Evolutionary conservation across 2,113 vertebrate genomes (phyloP).

Genomic region (Echinops telfairi): DNA sequence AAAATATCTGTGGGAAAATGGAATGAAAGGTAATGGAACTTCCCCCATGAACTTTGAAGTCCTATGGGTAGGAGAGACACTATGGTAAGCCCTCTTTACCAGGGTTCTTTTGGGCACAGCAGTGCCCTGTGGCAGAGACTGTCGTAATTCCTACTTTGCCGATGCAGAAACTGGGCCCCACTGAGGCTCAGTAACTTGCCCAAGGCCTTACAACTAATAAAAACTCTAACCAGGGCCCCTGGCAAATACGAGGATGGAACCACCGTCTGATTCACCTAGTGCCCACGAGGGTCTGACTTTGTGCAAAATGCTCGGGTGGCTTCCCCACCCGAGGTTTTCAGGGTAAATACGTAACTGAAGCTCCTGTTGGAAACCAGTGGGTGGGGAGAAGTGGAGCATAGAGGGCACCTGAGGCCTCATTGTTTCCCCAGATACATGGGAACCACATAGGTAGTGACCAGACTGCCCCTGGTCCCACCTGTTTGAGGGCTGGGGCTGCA

Average conservation of each 20-base stretch:
- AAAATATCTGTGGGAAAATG: too few relatives aligned
- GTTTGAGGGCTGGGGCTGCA: background rate
- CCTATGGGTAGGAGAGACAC: background rate
- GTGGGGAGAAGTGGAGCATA: background rate
- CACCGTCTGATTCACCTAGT: background rate
- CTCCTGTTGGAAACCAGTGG: background rate
- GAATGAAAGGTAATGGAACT: too few relatives aligned
- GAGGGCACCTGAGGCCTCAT: background rate
- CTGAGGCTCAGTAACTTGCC: background rate
- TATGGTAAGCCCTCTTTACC: background rate
- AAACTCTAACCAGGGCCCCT: background rate
- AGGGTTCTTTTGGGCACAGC: background rate
- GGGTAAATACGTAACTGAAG: background rate
- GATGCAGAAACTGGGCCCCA: slow-evolving; percentile 13
- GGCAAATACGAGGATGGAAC: background rate
- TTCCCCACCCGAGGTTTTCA: background rate
- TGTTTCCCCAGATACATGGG: background rate
- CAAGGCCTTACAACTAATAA: background rate
- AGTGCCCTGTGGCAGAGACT: background rate
- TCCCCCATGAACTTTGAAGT: too few relatives aligned
- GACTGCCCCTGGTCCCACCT: background rate
- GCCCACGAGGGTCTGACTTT: background rate
- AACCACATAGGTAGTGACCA: background rate
- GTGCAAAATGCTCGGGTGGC: background rate
- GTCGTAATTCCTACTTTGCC: background rate